Evolutionary conservation across 2,113 vertebrate genomes (phyloP).

Genomic region (Cheilinus undulatus): DNA sequence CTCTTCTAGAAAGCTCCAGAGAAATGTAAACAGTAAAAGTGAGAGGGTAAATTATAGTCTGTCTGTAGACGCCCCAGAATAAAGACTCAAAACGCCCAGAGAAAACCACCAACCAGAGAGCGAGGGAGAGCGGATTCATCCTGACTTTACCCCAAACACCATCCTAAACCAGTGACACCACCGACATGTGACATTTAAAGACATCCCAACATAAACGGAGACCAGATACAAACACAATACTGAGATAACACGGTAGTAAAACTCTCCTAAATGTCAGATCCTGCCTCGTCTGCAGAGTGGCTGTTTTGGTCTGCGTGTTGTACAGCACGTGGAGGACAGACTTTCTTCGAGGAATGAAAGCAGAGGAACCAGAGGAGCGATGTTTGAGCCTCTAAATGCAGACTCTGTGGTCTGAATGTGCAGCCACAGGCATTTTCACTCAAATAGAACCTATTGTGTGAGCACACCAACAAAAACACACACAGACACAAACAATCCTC

Average conservation of each 20-base stretch:
- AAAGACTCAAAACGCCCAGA: constrained; percentile 64
- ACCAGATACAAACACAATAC: not conserved
- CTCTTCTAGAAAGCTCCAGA: constrained; percentile 27
- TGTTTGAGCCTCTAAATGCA: constrained; percentile 60
- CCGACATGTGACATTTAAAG: not conserved
- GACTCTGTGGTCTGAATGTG: constrained; percentile 43
- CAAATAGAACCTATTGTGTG: constrained; percentile 62
- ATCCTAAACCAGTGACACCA: constrained; percentile 1
- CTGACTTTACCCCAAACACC: constrained; percentile 4
- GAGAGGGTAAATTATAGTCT: constrained; percentile 74
- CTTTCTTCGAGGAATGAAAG: constrained; percentile 36
- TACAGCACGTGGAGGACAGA: constrained; percentile 12
- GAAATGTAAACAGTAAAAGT: constrained; percentile 63
- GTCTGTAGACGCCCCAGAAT: constrained; percentile 58
- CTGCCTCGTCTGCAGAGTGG: not conserved
- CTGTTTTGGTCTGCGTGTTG: not conserved
- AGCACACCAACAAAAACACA: constrained; percentile 46
- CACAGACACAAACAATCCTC: constrained; percentile 51
- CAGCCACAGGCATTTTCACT: constrained; percentile 70
- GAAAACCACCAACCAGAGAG: constrained; percentile 59
- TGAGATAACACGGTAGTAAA: not conserved
- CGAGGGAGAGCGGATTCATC: constrained; percentile 26
- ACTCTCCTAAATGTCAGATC: not conserved
- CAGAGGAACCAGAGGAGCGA: constrained; percentile 41
- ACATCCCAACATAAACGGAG: not conserved